Evolutionary conservation across 92 coral and sea anemone genomes (phyloP), one percentile per base, ranked within the genome.

Genomic region (Porites cylindrica): DNA sequence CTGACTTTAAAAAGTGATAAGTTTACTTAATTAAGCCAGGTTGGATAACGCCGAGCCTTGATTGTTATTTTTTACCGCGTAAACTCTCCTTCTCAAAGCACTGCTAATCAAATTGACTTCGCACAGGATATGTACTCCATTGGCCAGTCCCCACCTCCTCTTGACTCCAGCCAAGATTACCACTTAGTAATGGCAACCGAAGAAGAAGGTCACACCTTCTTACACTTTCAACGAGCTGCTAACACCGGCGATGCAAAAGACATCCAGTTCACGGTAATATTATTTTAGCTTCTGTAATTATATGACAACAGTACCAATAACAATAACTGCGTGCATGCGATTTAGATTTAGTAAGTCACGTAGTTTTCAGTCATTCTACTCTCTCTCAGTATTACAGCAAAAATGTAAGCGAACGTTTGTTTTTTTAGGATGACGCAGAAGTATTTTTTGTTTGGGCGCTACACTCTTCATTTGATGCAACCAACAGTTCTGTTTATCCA

Each of bases 121-220:
- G 14, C 43, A 70, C 54, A 70, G 75, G 75, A 70, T 9, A 70
- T 70, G 75, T 70, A 70, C 16, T 50, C 70, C 51, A 75, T 81
- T 18, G 87, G 87, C 65, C 79, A 78, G 8, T 70, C 84, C 7
- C 87, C 84, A 20, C 88, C 92, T 20, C 88, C 80, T 18, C 79
- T 76, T 70, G 93, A 90, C 70, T 90, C 88, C 47, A 87, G 83
- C 51, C 93, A 90, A 61, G 87, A 90, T 74, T 70, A 32, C 75
- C 11, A 38, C 12, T 70, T 43, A 70, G 29, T 82, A 24, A 68
- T 66, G 63, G 90, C 81, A 67, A 76, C 78, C 83, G 83, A 78
- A 51, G 78, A 78, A 77, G 90, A 77, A 38, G 90, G 56, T 8
- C 75, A 70, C 16, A 70, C 75, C 0, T 32, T 70, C 4, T 38